Evolutionary conservation across 2,888 invertebrate genomes (phyloP).

Genomic region (Nesidiocoris tenuis): DNA sequence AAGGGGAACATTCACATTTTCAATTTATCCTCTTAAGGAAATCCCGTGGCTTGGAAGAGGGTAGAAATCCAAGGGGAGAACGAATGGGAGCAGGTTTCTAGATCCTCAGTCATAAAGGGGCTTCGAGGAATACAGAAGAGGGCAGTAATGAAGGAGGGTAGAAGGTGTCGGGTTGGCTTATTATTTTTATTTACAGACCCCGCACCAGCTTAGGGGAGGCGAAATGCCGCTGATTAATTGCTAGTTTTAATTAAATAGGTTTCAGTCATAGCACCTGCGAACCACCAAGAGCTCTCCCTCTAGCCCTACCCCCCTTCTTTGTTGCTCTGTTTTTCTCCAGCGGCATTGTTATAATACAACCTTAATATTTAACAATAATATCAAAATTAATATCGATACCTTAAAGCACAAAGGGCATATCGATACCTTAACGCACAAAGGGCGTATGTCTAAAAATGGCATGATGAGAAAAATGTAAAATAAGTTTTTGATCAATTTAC

Average conservation of each 20-base stretch:
- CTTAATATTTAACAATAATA: too few species aligned
- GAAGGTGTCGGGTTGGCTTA: slow-evolving; percentile 10
- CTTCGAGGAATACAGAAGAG: background rate
- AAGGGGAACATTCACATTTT: slow-evolving; percentile 29
- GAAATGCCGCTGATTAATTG: slow-evolving; percentile 36
- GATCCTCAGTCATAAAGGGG: slow-evolving; percentile 23
- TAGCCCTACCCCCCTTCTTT: too few species aligned
- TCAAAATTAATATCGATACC: too few species aligned
- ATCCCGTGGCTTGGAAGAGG: slow-evolving; percentile 1
- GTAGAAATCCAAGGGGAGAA: background rate
- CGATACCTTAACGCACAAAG: too few species aligned
- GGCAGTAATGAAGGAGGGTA: background rate
- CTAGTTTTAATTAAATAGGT: slow-evolving; percentile 39
- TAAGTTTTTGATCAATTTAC: too few species aligned
- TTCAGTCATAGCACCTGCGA: slow-evolving; percentile 36
- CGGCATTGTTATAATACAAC: too few species aligned
- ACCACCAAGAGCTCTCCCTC: slow-evolving; percentile 6
- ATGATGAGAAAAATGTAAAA: too few species aligned
- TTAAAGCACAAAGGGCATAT: too few species aligned
- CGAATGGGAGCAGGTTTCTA: slow-evolving; percentile 5
- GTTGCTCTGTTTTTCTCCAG: too few species aligned
- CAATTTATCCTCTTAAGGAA: slow-evolving; percentile 39
- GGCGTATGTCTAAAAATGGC: too few species aligned
- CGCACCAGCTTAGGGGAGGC: slow-evolving; percentile 12
- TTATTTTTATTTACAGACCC: slow-evolving; percentile 37